phyloP scores from a whole-genome alignment of 2,113 vertebrate species.

The Microcebus jonahi region DNA sequence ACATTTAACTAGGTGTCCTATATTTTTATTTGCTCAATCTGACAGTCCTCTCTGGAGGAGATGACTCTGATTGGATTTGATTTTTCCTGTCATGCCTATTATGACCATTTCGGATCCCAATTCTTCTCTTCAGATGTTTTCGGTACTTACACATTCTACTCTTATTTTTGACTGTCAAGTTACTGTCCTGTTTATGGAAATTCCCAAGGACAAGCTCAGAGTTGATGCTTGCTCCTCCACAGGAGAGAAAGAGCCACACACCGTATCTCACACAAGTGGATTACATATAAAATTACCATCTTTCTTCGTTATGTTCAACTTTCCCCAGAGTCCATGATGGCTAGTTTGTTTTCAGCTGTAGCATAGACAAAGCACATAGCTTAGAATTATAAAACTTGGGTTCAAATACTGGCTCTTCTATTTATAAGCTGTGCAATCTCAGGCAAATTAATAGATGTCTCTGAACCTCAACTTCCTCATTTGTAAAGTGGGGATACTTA shows the following conservation, averaged over 20 bases:
- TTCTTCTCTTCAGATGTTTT: neutral
- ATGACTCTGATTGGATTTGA: neutral
- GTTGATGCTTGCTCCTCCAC: neutral
- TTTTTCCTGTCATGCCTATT: neutral
- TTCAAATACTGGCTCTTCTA: neutral
- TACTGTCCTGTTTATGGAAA: neutral
- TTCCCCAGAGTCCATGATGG: neutral
- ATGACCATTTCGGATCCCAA: neutral
- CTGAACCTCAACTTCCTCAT: neutral
- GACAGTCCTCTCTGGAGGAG: neutral
- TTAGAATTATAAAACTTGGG: neutral
- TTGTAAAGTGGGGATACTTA: neutral
- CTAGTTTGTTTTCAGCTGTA: neutral
- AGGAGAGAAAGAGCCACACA: neutral
- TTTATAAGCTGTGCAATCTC: neutral
- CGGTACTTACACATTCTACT: neutral
- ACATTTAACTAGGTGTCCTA: neutral
- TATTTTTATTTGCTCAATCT: neutral
- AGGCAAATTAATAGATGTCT: neutral
- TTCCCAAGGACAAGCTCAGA: neutral
- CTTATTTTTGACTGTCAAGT: neutral
- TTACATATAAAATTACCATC: neutral
- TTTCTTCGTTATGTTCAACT: neutral
- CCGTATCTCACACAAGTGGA: neutral
- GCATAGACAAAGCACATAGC: neutral